Percentiles rank a stretch among this genome's conserved stretches.
Evolutionary conservation across 2,888 invertebrate species (phyloP).

Genomic region (Schizaphis graminum): DNA sequence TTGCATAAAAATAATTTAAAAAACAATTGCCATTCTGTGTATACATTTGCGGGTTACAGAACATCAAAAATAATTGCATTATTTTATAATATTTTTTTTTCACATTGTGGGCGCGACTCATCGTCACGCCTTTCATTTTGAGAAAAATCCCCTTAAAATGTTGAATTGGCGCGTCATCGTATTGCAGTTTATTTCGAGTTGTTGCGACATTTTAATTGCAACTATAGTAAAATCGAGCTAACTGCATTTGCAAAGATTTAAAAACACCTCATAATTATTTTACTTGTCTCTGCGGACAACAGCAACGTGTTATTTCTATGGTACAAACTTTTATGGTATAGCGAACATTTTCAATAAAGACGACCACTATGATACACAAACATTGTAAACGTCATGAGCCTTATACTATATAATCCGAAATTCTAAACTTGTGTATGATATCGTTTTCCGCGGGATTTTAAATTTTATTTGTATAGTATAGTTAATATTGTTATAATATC

Average conservation of each 20-base stretch:
- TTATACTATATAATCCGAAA: background rate
- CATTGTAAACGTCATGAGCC: background rate
- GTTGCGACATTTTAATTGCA: constrained; percentile 9
- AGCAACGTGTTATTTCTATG: background rate
- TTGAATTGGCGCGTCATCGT: background rate
- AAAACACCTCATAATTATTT: constrained; percentile 6
- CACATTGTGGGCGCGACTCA: background rate
- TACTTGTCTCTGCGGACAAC: background rate
- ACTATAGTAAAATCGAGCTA: background rate
- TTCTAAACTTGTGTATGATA: background rate
- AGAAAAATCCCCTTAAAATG: no score
- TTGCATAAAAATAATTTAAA: background rate
- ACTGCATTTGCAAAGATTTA: background rate
- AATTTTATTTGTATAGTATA: background rate
- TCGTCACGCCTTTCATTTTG: background rate
- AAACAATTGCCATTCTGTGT: background rate
- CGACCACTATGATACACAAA: background rate
- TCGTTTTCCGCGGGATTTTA: background rate
- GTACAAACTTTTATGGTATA: background rate
- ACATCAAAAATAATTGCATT: background rate
- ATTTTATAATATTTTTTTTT: background rate
- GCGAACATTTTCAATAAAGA: background rate
- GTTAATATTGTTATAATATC: background rate
- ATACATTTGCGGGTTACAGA: background rate
- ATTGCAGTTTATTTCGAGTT: background rate